These are phyloP conservation scores for Cabera pusaria DNA, from an alignment of 2,888 invertebrate genomes.

Conservation along the genomic window DNA sequence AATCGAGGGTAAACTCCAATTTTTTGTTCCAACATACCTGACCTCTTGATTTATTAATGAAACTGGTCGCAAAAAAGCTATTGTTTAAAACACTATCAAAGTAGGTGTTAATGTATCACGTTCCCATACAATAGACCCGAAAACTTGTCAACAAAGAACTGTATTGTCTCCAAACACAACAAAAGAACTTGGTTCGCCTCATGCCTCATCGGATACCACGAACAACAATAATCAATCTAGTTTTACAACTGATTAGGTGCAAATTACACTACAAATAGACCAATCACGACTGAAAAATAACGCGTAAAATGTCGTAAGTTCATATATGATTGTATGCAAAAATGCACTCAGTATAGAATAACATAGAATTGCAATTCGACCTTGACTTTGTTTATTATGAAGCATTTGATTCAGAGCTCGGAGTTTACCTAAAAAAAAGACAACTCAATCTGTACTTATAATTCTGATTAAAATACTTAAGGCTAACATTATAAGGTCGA, in stretches of 20 bases:
- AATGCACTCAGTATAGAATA: constrained; percentile 16
- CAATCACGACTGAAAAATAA: constrained; percentile 62
- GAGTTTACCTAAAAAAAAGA: no score
- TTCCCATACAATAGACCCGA: constrained; percentile 36
- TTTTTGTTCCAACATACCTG: constrained; percentile 11
- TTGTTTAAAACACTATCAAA: constrained; percentile 33
- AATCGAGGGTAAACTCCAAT: constrained; percentile 6
- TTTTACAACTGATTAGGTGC: constrained; percentile 80
- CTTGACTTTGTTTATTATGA: no score
- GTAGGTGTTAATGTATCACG: constrained; percentile 44
- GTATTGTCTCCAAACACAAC: constrained; percentile 60
- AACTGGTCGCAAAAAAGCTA: constrained; percentile 19
- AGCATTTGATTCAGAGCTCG: constrained; percentile 1
- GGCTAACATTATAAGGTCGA: constrained; percentile 41
- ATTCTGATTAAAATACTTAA: constrained; percentile 46
- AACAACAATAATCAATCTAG: constrained; percentile 77
- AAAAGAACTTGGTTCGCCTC: constrained; percentile 58
- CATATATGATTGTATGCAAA: constrained; percentile 19
- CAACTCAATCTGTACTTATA: background rate
- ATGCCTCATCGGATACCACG: constrained; percentile 47
- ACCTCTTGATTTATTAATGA: constrained; percentile 20
- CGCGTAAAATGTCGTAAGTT: constrained; percentile 32
- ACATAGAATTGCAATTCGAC: constrained; percentile 16
- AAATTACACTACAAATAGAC: constrained; percentile 80
- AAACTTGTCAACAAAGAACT: constrained; percentile 32